A percentile compares a stretch with the other conserved stretches of the same genome.
These are phyloP conservation scores for Hirundichthys speculiger DNA, from an alignment of 2,113 vertebrate genomes.

Conservation along the genomic window DNA sequence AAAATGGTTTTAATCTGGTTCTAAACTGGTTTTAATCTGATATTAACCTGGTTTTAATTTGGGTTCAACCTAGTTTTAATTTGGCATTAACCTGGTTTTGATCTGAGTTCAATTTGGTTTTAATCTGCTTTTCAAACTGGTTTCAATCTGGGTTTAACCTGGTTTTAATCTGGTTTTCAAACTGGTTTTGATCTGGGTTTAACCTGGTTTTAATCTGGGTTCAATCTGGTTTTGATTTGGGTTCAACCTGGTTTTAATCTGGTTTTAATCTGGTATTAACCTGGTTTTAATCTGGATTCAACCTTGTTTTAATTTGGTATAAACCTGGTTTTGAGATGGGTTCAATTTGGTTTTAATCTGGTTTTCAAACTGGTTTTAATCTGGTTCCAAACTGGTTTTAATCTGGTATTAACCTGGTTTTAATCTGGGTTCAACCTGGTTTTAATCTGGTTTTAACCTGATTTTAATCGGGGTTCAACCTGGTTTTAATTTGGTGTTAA, in stretches of 20 bases:
- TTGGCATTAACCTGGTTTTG: no score
- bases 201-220: neutral
- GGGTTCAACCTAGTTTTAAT: no score
- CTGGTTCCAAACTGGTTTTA: neutral
- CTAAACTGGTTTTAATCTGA: neutral
- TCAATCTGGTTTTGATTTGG: no score
- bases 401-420: neutral
- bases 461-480: no score
- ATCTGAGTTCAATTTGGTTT: neutral
- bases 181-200: no score
- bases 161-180: neutral
- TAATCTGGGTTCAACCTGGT: no score
- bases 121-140: neutral
- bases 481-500: neutral
- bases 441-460: neutral
- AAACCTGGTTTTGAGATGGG: neutral
- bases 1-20: neutral
- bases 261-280: neutral
- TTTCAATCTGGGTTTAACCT: neutral
- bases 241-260: neutral
- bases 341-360: neutral
- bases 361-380: no score
- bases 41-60: neutral
- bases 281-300: no score
- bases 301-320: neutral